Evolutionary conservation across 2,888 invertebrate species (phyloP), one percentile per base, ranked within the genome.

Genomic region (Conchocele bisecta): DNA sequence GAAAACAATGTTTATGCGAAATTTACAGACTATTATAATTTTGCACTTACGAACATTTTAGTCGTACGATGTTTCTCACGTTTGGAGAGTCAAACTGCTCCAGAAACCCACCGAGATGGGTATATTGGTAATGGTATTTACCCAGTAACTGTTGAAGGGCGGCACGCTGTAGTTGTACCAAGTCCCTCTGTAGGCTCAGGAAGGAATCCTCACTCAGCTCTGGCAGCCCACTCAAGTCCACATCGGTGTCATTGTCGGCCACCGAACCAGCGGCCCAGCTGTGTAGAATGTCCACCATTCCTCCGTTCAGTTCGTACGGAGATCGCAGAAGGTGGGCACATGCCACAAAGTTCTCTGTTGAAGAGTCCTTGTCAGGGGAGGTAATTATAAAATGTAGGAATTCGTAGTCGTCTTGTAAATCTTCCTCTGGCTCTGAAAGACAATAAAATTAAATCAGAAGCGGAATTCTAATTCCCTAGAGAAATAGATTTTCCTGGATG

Each of bases 341-440:
- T 5, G 76, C 73, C 9, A 71, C 72, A 24, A 68, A 67, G 35
- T 48, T 73, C 33, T 61, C 74, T 11, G 35, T 28, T 22, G 74
- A 46, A 13, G 48, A n/a, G 24, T 41, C 35, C 17, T 68, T 53
- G 41, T 68, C 64, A 77, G 74, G 77, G 70, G 71, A 67, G 54
- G 79, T 74, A 58, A 82, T 63, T n/a, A 82, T 46, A 56, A 83
- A 81, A 51, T 81, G 74, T 7, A 81, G 54, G 48, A 73, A 83
- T 42, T 81, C 78, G 56, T 71, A 73, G 41, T 75, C 66, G n/a
- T 69, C 71, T 29, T 75, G 69, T 2, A 73, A 60, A 15, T 82
- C 83, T 46, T 83, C 83, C 31, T 83, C 83, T 46, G 81, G 82
- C 37, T 83, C 83, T 83, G 54, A 26, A 69, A 73, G 15, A 24